Evolutionary conservation across 2,888 invertebrate species (phyloP), one percentile per base, ranked within the genome.

Genomic region (Cerceris rybyensis): DNA sequence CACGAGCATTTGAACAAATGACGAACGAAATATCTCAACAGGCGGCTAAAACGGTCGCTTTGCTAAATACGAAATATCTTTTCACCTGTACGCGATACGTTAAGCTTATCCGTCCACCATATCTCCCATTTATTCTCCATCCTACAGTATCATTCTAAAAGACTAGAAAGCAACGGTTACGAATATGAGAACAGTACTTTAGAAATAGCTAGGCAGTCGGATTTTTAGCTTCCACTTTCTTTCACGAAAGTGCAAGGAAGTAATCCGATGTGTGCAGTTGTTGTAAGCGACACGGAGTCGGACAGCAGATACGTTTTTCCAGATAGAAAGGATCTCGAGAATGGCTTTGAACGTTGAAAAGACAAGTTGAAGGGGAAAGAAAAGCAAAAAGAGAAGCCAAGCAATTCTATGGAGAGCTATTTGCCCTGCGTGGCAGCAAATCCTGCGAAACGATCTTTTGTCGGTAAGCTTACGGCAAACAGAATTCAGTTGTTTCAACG

Each of bases 341-440:
- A 65, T 39, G 6, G 64, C 59, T 61, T 28, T 68, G 61, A 63
- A 59, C 52, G 43, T 50, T 16, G 50, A 50, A 46, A 11, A 13
- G 14, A 17, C 16, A 14, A 46, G 52, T 60, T 42, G 41, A 5
- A 49, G 50, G 50, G 42, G 75, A 49, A 71, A 75, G 65, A 70
- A 75, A 52, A 11, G 46, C 14, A 54, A 17, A 60, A 75, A 71
- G 66, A 57, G 55, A 43, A 61, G 61, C 46, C 42, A 49, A 60
- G 59, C 63, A 70, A 64, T 78, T 58, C 70, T 67, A 63, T 54
- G 75, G 63, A 70, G 70, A 70, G 75, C 49, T 70, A 70, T 74
- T 78, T 74, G 70, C 70, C 52, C 66, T 66, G 61, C 17, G 60
- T 39, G 60, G 43, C 39, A 59, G 78, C 54, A 74, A 74, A 78